Conservation (phyloP, 2,113 vertebrate genomes). For the Lanius collurio region DNA sequence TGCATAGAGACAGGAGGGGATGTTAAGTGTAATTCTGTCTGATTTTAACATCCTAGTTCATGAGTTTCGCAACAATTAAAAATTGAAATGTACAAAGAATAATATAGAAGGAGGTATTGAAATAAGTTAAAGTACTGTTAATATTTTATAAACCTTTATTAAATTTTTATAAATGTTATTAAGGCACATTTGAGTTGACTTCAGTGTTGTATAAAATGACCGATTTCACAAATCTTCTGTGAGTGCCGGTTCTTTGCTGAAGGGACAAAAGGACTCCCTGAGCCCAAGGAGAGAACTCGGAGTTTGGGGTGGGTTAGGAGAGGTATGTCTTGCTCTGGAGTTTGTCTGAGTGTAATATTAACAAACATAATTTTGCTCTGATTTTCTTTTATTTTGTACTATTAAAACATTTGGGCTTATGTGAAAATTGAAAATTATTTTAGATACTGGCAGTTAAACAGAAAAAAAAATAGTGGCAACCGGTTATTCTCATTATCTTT, state of each 20-base stretch:
- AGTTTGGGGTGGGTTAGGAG: neutral
- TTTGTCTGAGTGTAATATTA: neutral
- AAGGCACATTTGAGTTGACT: conserved; percentile 37
- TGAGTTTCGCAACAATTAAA: conserved; percentile 69
- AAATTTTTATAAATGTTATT: conserved; percentile 73
- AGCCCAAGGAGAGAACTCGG: neutral
- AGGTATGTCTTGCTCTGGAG: neutral
- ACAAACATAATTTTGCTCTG: neutral
- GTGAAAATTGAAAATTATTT: neutral
- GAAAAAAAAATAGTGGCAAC: neutral
- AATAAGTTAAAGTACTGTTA: conserved; percentile 64
- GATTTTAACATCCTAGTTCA: conserved; percentile 56
- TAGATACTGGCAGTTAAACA: neutral
- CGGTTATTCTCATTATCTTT: neutral
- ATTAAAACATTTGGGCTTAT: neutral
- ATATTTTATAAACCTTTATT: conserved; percentile 74
- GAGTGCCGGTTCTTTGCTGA: neutral
- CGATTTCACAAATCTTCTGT: conserved; percentile 1
- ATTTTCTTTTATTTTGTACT: neutral
- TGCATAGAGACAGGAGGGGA: neutral
- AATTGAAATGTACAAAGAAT: conserved; percentile 63
- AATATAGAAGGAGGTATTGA: conserved; percentile 48
- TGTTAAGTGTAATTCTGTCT: conserved; percentile 25
- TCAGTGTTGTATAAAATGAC: conserved; percentile 30
- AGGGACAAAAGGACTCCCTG: neutral